Evolutionary conservation across 2,797 vertebrate genomes (phyloP).

Genomic region (Pteropus rufus): DNA sequence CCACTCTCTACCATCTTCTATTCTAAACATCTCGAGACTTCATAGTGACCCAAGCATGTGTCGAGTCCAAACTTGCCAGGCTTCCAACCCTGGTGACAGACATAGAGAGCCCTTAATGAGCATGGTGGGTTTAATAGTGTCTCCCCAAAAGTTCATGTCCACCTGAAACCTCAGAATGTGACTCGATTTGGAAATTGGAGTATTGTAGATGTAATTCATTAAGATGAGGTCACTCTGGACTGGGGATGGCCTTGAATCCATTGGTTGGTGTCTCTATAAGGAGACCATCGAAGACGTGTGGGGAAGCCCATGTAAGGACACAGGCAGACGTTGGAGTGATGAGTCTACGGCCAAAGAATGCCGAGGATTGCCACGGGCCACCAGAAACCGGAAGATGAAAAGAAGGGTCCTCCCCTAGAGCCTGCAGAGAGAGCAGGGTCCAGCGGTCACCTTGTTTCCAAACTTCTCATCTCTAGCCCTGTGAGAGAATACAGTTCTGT

Average conservation of each 20-base stretch:
- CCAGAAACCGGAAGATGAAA: not conserved
- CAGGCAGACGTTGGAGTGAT: not conserved
- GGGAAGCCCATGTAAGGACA: not conserved
- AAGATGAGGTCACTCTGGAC: not conserved
- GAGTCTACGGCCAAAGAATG: not conserved
- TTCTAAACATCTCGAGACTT: not conserved
- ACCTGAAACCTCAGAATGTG: not conserved
- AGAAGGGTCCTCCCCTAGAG: not conserved
- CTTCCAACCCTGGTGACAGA: not conserved
- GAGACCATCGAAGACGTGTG: not conserved
- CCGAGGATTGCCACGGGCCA: not conserved
- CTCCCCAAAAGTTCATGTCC: not conserved
- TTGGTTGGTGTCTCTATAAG: not conserved
- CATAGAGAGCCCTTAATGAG: not conserved
- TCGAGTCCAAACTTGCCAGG: not conserved
- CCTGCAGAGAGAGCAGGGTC: not conserved
- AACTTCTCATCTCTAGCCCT: not conserved
- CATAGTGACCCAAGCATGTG: not conserved
- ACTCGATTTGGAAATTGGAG: not conserved
- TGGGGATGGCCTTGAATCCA: not conserved
- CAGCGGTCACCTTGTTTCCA: not conserved
- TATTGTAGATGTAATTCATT: not conserved
- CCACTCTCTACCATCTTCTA: not conserved
- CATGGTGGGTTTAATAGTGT: not conserved
- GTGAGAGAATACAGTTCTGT: not conserved